Evolutionary conservation across 2,888 invertebrate genomes (phyloP), one percentile per base, ranked within the genome.

Genomic region (Dynastes maya): DNA sequence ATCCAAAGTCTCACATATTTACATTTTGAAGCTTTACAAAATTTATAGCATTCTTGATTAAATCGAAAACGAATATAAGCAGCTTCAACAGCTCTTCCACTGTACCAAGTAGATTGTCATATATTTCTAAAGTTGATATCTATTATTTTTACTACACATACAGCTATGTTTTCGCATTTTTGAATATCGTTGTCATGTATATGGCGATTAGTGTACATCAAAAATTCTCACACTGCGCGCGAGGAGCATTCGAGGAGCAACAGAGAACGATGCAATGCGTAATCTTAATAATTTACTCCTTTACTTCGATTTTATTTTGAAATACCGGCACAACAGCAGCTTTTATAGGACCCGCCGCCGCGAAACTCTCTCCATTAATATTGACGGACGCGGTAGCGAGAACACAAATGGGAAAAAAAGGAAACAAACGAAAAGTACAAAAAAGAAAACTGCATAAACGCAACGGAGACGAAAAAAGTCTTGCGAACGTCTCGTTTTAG

Each of bases 211-310:
- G 55, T 55, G 22, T 55, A 55, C 55, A 22, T 55, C 55, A 55
- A 22, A 16, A 22, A 13, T 55, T 55, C 55, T 13, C 55, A 55
- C 55, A 55, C n/a, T 3, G 55, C 3, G 45, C 45, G 2, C 45
- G 45, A 45, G 37, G 37, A 37, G 3, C 6, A 6, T 37, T 5
- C 8, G 9, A 22, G 11, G 29, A 9, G 29, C 29, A 22, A 67
- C 49, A 67, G 67, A 67, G 49, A 49, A 45, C 45, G n/a, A 16
- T 27, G 22, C 16, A 58, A 58, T 8, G 65, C 65, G 22, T 67
- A 67, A 67, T 67, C 67, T 67, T 49, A 27, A 64, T 64, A 37
- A 67, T 67, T 49, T 67, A 67, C 67, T 67, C 67, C 22, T 67
- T 49, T 67, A 49, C 16, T 11, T 45, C 49, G 45, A 67, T 67